Base-by-base conservation (phyloP, 1,140 invertebrate genomes). In the Oryctes rhinoceros region DNA sequence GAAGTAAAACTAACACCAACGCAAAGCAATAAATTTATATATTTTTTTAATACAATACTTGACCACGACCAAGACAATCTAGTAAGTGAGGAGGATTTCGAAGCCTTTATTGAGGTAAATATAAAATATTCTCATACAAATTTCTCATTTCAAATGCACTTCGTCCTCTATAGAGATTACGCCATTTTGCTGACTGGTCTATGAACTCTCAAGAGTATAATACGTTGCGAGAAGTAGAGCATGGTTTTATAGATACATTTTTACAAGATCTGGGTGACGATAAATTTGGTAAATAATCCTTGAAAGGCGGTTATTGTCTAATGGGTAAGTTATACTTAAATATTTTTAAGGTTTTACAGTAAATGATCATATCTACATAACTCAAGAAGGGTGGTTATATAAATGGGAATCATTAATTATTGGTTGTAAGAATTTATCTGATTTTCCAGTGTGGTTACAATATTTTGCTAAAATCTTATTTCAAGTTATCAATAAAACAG, bases 131-230 rank as follows among this genome's bases (percentile, higher is more conserved):
- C 24, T 4, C 5, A 44, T 10, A 44, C 9, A 44, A 44, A 44
- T 44, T 44, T 44, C 39, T 30, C 24, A 30, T 30, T 30, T 30
- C 2, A 30, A 30, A 30, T 30, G 24, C 24, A 30, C 24, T 44
- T 44, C 9, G 9, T 44, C 35, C 35, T 15, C 24, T 24, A 7
- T 15, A 94, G 93, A 91, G 92, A 85, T 87, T 94, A 81, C 90
- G 92, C 53, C 92, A 93, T 86, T 94, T 93, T 86, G 91, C 92
- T 44, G 93, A 94, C 83, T 94, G 93, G 93, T 92, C 92, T 48
- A 89, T 87, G 79, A 92, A 93, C 85, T 92, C 92, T 35, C 90
- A 91, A 11, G 92, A 94, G 85, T 93, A 91, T 85, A 91, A 92
- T 85, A 91, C 92, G 79, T 86, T 94, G 49, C 88, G 92, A 74